Conservation (phyloP, 2,888 invertebrate genomes). For the Agrotis clavis region DNA sequence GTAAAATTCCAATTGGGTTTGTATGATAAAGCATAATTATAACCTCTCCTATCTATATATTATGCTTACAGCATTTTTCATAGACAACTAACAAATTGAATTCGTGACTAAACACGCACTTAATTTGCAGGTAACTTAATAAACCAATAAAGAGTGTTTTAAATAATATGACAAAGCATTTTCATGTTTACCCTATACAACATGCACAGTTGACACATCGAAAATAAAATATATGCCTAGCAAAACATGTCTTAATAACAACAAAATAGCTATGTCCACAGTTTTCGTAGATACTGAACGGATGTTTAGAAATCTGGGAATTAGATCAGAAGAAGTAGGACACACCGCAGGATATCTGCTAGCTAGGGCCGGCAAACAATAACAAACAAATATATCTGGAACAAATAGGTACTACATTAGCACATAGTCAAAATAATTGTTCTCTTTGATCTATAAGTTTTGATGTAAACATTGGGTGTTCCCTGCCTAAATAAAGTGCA, state of each 20-base stretch:
- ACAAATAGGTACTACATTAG: conserved; percentile 30
- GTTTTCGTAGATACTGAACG: conserved; percentile 36
- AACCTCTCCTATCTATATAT: background rate
- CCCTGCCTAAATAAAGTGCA: too few species aligned
- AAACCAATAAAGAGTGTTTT: conserved; percentile 4
- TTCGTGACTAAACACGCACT: conserved; percentile 16
- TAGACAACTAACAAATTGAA: background rate
- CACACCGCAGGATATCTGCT: conserved; percentile 64
- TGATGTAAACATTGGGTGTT: conserved; percentile 4
- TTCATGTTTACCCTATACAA: conserved; percentile 7
- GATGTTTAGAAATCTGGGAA: conserved; percentile 68
- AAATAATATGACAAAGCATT: conserved; percentile 33
- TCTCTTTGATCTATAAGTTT: conserved; percentile 30
- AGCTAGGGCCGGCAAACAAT: conserved; percentile 42
- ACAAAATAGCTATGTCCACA: conserved; percentile 27
- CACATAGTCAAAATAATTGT: conserved; percentile 35
- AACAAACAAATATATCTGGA: conserved; percentile 38
- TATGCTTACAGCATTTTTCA: background rate
- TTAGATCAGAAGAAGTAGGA: conserved; percentile 64
- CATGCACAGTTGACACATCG: background rate
- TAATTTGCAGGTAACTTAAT: conserved; percentile 8
- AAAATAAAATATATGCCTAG: background rate
- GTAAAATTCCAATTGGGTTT: background rate
- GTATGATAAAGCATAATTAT: background rate
- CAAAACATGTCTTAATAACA: background rate